phyloP scores from a whole-genome alignment of 2,113 vertebrate species.

The Lophochroa leadbeateri region DNA sequence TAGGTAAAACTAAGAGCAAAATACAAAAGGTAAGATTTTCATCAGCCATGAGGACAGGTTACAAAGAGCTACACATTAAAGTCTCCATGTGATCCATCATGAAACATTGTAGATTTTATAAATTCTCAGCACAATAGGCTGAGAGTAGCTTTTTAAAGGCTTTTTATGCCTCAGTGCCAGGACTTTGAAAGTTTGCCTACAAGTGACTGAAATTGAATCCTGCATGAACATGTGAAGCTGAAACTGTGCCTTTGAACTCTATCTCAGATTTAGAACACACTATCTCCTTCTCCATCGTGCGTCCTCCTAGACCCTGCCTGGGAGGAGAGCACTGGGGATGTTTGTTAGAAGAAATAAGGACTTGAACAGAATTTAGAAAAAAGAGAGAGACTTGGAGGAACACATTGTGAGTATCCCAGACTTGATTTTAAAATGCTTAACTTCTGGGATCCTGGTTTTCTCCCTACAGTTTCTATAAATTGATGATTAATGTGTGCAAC shows the following conservation, averaged over 20 bases:
- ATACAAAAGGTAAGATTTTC: neutral
- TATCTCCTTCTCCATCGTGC: neutral
- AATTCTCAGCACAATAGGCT: conserved; percentile 1
- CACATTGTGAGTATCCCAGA: neutral
- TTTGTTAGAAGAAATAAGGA: neutral
- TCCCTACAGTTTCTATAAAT: rapidly evolving
- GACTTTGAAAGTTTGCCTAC: conserved; percentile 49
- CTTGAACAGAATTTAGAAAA: neutral
- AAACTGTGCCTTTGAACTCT: neutral
- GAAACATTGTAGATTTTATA: conserved; percentile 2
- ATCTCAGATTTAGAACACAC: neutral
- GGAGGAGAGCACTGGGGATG: neutral
- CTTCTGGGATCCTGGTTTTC: neutral
- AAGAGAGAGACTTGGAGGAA: neutral
- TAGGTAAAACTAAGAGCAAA: neutral
- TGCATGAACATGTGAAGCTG: neutral
- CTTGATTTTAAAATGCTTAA: neutral
- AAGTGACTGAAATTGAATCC: neutral
- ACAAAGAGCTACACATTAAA: conserved; percentile 41
- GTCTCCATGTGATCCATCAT: neutral
- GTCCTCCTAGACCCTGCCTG: rapidly evolving
- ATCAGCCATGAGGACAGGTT: neutral
- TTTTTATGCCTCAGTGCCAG: neutral
- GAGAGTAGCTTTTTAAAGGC: conserved; percentile 17
- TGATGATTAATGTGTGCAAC: neutral